Base-by-base conservation (phyloP, 2,888 invertebrate species). In the Cosmorhoe ocellata region DNA sequence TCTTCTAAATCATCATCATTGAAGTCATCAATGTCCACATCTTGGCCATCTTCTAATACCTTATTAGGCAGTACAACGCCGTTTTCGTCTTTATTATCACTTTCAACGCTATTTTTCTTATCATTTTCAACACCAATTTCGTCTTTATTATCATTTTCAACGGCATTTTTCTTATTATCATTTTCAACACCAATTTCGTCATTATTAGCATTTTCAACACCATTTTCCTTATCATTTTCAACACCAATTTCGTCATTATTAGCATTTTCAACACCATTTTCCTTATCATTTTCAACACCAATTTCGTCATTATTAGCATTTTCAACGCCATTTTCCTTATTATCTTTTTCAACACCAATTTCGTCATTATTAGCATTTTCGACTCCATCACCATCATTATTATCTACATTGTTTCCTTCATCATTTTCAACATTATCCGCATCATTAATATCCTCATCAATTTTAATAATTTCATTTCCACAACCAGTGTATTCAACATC, bases 1-100 rank as follows among this genome's bases (percentile, higher is more conserved):
- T 84, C 84, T 62, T 79, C 81, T 27, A 83, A 74, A 63, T 84
- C 83, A 4, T 77, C 76, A 2, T 78, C 80, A 42, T 72, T 36
- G 31, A 56, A 42, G 12, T 66, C 50, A 8, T 51, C 43, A n/a
- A 48, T 49, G 14, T 54, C 49, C 45, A 44, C 41, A 14, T 26
- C 40, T 30, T 22, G 34, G 22, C 12, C 14, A 9, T 30, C 28
- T 14, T 40, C 34, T 36, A 24, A 37, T 8, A 12, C 24, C 9
- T 37, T n/a, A 13, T 27, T 9, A 8, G 26, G 8, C 5, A 37
- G 13, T n/a, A 27, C 27, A n/a, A 27, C 37, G 11, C 24, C 36
- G n/a, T 34, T 34, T 24, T 36, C 24, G 1, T 27, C 26, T 27
- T n/a, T 2, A 27, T 13, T 4, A 3, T 18, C 13, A 13, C 13